Percentiles rank a stretch among this genome's conserved stretches.
Evolutionary conservation across 53 echinoderm and acorn worm genomes (phyloP).

Genomic region (Paracentrotus lividus): DNA sequence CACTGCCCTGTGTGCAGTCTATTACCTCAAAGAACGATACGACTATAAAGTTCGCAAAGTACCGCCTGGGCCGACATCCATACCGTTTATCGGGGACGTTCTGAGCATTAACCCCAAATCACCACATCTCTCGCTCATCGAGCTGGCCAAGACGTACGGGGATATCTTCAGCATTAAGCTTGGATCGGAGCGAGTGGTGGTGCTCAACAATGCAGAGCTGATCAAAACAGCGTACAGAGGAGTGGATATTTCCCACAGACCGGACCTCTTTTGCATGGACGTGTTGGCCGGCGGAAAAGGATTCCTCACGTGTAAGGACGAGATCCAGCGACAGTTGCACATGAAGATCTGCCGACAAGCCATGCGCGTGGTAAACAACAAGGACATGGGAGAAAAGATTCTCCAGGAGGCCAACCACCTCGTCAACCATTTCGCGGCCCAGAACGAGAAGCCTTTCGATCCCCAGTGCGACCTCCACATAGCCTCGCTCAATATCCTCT

Average conservation of each 20-base stretch:
- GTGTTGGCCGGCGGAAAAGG: conserved; percentile 94
- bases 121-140: conserved; percentile 88
- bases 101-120: conserved; percentile 91
- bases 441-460: conserved; percentile 84
- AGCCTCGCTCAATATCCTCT: conserved; percentile 96
- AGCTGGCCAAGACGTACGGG: conserved; percentile 95
- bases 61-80: conserved; percentile 93
- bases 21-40: conserved; percentile 98
- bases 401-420: conserved; percentile 85
- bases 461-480: conserved; percentile 92
- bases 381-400: conserved; percentile 89
- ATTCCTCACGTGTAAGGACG: conserved; percentile 95
- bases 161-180: conserved; percentile 99
- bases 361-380: conserved; percentile 89
- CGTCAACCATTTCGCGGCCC: conserved; percentile 80
- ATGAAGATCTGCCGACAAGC: conserved; percentile 91
- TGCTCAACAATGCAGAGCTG: conserved; percentile 91
- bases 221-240: conserved; percentile 97
- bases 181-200: conserved; percentile 94
- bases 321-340: conserved; percentile 89
- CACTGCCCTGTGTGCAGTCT: conserved; percentile 94
- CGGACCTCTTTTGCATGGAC: conserved; percentile 94
- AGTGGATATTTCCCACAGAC: conserved; percentile 90
- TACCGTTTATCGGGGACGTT: conserved; percentile 96
- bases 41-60: conserved; percentile 91